These are phyloP conservation scores for Pseudopodoces humilis DNA, from an alignment of 2,113 vertebrate species.

Conservation along the genomic window DNA sequence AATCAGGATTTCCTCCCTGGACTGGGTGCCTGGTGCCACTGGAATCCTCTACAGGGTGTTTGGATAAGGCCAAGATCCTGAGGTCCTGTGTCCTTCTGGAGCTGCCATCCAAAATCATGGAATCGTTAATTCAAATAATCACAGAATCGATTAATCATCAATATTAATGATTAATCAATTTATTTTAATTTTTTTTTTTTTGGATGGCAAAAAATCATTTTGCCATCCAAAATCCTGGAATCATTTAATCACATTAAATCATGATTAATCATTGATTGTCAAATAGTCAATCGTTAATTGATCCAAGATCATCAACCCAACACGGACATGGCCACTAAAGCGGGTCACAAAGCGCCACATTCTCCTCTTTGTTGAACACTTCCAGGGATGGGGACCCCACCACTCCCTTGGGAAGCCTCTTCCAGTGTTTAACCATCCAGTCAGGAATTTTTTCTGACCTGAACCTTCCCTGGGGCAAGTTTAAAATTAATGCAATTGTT, in stretches of 20 bases:
- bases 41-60: not conserved
- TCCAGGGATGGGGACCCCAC: not conserved
- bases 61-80: not conserved
- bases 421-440: fast-evolving
- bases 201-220: no score
- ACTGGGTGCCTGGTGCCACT: fast-evolving
- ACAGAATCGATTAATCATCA: no score
- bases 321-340: not conserved
- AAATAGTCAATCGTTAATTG: no score
- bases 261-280: no score
- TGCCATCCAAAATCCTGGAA: no score
- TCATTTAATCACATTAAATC: no score
- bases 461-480: not conserved
- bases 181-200: no score
- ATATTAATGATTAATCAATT: no score
- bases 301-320: no score
- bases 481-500: not conserved
- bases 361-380: fast-evolving
- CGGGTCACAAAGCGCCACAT: fast-evolving
- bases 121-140: not conserved
- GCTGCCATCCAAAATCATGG: not conserved
- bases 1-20: not conserved
- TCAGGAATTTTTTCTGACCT: not conserved
- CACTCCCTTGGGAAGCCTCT: not conserved
- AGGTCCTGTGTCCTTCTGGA: not conserved